Evolutionary conservation across 2,797 vertebrate genomes (phyloP).

Genomic region (Pseudochromis fuscus): DNA sequence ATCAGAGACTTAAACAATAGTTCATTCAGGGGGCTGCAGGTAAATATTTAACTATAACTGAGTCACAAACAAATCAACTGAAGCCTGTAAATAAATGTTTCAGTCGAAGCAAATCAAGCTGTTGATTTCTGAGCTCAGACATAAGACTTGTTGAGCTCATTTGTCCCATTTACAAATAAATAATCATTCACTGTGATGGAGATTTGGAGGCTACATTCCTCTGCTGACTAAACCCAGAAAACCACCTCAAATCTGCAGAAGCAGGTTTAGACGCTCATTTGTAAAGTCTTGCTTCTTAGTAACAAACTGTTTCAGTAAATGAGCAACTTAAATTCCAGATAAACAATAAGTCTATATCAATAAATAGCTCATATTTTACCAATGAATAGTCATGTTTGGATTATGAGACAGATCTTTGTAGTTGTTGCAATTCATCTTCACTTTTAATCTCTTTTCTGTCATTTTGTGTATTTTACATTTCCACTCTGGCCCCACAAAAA

Average conservation of each 20-base stretch:
- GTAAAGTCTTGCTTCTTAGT: neutral
- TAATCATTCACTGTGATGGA: neutral
- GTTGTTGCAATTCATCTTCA: neutral
- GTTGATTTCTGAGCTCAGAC: neutral
- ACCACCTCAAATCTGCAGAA: neutral
- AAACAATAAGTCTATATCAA: neutral
- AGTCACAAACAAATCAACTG: neutral
- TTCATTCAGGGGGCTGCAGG: neutral
- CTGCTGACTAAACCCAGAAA: neutral
- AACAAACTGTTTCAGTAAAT: no score
- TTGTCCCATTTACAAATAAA: neutral
- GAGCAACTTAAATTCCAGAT: no score
- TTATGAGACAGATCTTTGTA: no score
- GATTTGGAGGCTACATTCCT: slow-evolving; percentile 1
- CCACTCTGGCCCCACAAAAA: no score
- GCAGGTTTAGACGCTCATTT: neutral
- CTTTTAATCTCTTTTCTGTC: neutral
- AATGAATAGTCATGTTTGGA: no score
- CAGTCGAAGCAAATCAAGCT: neutral
- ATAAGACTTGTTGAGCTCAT: neutral
- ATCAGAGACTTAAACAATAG: slow-evolving; percentile 5
- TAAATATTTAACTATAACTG: no score
- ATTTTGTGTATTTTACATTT: neutral
- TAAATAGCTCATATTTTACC: neutral
- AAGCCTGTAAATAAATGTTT: neutral